phyloP scores from a whole-genome alignment of 2,888 invertebrate genomes.

The Allacma fusca region DNA sequence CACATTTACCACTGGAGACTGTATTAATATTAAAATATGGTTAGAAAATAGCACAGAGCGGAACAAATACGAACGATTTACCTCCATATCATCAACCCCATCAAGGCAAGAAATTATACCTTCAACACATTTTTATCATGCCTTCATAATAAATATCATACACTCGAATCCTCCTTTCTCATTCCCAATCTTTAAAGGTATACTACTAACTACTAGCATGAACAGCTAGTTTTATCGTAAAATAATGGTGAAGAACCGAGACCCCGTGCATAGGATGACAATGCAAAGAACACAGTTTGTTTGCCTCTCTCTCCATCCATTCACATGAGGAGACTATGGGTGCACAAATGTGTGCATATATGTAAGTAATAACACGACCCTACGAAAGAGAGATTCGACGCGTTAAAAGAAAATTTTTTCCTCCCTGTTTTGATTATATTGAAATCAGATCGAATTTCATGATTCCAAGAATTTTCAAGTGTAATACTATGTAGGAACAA shows the following conservation, averaged over 20 bases:
- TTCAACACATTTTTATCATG: background rate
- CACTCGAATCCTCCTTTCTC: background rate
- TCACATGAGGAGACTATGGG: background rate
- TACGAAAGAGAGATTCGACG: background rate
- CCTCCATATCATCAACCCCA: background rate
- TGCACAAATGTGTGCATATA: background rate
- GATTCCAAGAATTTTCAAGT: conserved; percentile 37
- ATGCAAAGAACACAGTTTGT: conserved; percentile 2
- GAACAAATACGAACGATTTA: background rate
- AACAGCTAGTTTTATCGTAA: background rate
- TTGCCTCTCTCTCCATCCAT: background rate
- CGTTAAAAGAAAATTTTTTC: conserved; percentile 13
- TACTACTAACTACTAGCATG: background rate
- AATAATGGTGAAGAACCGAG: conserved; percentile 6
- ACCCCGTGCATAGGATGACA: conserved; percentile 16
- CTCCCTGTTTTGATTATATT: conserved; percentile 27
- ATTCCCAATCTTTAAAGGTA: too few species aligned
- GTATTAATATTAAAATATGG: background rate
- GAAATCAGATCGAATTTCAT: conserved; percentile 40
- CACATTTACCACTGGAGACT: too few species aligned
- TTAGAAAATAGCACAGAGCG: conserved; percentile 3
- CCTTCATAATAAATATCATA: background rate
- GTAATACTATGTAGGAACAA: conserved; percentile 5
- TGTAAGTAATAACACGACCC: background rate
- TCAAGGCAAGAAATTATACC: background rate